These are phyloP conservation scores for Lysiphlebus fabarum DNA, from an alignment of 1,140 invertebrate genomes.

Conservation along the genomic window DNA sequence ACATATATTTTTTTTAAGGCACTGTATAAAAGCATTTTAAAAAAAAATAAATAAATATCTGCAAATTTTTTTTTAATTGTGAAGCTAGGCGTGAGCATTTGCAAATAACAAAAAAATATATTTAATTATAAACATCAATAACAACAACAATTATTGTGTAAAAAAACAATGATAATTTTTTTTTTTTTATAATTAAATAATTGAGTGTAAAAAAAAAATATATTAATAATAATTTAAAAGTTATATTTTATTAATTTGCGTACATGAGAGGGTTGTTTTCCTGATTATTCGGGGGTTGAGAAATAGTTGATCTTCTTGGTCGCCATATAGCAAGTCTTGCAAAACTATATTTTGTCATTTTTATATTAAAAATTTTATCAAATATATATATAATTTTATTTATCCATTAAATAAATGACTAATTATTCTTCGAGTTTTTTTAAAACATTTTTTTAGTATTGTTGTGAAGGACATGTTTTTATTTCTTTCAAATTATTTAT, in stretches of 20 bases:
- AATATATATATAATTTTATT: too few relatives aligned
- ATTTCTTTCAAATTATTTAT: conserved; percentile 2
- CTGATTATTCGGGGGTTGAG: conserved; percentile 47
- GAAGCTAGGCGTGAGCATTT: too few relatives aligned
- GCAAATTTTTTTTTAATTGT: neutral
- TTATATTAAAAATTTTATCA: conserved; percentile 1
- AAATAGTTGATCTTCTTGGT: conserved; percentile 45
- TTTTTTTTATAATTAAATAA: neutral
- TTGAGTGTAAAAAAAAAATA: neutral
- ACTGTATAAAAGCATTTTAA: conserved; percentile 14
- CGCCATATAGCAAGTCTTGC: conserved; percentile 49
- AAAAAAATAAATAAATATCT: conserved; percentile 12
- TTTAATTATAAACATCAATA: conserved; percentile 1
- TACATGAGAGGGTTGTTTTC: conserved; percentile 56
- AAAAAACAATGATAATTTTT: too few relatives aligned
- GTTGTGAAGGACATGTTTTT: conserved; percentile 36
- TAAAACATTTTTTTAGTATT: conserved; percentile 38
- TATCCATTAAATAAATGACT: conserved; percentile 32
- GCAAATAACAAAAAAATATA: neutral
- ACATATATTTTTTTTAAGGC: conserved; percentile 11
- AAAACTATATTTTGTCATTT: conserved; percentile 52
- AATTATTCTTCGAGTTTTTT: conserved; percentile 36
- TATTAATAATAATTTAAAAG: conserved; percentile 14
- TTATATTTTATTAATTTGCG: conserved; percentile 27
- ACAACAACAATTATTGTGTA: conserved; percentile 11